Conservation (phyloP, 2,888 invertebrate genomes). For the Ennomos erosarius region DNA sequence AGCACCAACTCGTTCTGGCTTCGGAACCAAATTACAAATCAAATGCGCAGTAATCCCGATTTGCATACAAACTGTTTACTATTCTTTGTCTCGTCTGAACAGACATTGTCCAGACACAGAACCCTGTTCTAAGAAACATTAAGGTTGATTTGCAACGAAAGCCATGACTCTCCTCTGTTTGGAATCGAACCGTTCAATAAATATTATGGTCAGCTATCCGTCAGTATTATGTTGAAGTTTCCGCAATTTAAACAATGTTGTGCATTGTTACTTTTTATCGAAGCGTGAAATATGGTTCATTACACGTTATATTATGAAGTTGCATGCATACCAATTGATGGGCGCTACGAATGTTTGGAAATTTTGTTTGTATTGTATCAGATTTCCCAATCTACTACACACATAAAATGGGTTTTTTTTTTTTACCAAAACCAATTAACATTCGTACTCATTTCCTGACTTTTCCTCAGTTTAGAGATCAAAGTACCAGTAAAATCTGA, state of each 20-base stretch:
- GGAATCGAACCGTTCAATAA: slow-evolving; percentile 6
- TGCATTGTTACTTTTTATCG: slow-evolving; percentile 2
- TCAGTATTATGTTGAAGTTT: slow-evolving; percentile 4
- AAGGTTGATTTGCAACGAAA: slow-evolving; percentile 54
- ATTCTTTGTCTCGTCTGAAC: slow-evolving; percentile 32
- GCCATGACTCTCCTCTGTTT: slow-evolving; percentile 40
- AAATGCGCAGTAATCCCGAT: slow-evolving; percentile 22
- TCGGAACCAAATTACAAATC: slow-evolving; percentile 19
- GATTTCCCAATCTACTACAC: too few relatives aligned
- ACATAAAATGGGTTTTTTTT: too few relatives aligned
- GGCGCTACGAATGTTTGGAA: too few relatives aligned
- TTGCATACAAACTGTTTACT: slow-evolving; percentile 12
- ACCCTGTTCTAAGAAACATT: slow-evolving; percentile 48
- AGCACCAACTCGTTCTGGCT: slow-evolving; percentile 21
- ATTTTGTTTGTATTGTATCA: too few relatives aligned
- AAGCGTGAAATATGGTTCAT: background rate
- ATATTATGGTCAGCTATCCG: background rate
- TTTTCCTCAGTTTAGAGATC: slow-evolving; percentile 1
- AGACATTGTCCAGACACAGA: slow-evolving; percentile 56
- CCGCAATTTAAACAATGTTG: slow-evolving; percentile 1
- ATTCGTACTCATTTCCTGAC: too few relatives aligned
- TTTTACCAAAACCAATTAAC: too few relatives aligned
- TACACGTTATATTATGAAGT: background rate
- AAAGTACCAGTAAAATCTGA: slow-evolving; percentile 12
- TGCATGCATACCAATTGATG: background rate